These are phyloP conservation scores for Eciton burchellii DNA, from an alignment of 1,140 invertebrate species.

Conservation along the genomic window DNA sequence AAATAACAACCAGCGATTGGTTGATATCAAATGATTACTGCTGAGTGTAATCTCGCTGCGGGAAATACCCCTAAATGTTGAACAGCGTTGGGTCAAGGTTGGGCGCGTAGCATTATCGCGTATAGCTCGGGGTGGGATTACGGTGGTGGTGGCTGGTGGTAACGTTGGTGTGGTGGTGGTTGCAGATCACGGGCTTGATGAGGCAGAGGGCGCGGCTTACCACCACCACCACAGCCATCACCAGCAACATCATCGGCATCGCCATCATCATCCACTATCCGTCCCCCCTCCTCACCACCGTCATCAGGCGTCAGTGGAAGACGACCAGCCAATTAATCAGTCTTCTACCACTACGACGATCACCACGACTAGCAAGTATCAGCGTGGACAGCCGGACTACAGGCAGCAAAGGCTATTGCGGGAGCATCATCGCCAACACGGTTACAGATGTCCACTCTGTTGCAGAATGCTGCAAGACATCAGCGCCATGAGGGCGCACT, in stretches of 20 bases:
- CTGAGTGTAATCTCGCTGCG: background rate
- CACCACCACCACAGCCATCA: constrained; percentile 84
- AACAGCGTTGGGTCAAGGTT: constrained; percentile 47
- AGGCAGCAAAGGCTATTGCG: constrained; percentile 80
- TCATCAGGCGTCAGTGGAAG: constrained; percentile 75
- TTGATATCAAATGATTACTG: constrained; percentile 38
- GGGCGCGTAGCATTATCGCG: constrained; percentile 53
- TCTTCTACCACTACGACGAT: constrained; percentile 62
- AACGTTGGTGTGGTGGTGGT: constrained; percentile 86
- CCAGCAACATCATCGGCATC: constrained; percentile 85
- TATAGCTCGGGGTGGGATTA: constrained; percentile 67
- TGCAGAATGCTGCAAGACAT: constrained; percentile 88
- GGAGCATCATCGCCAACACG: constrained; percentile 78
- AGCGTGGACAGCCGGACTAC: constrained; percentile 75
- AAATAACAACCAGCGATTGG: constrained; percentile 32
- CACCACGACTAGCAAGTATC: constrained; percentile 73
- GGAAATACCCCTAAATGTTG: constrained; percentile 51
- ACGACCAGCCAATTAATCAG: constrained; percentile 63
- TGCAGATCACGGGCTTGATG: constrained; percentile 84
- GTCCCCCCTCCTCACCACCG: constrained; percentile 78
- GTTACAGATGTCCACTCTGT: constrained; percentile 90
- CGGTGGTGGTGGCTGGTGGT: constrained; percentile 83
- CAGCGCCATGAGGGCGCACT: constrained; percentile 89
- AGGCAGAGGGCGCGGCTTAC: constrained; percentile 82
- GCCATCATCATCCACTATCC: constrained; percentile 79